Conservation (phyloP, 2,797 vertebrate genomes). For the Pseudochaenichthys georgianus region DNA sequence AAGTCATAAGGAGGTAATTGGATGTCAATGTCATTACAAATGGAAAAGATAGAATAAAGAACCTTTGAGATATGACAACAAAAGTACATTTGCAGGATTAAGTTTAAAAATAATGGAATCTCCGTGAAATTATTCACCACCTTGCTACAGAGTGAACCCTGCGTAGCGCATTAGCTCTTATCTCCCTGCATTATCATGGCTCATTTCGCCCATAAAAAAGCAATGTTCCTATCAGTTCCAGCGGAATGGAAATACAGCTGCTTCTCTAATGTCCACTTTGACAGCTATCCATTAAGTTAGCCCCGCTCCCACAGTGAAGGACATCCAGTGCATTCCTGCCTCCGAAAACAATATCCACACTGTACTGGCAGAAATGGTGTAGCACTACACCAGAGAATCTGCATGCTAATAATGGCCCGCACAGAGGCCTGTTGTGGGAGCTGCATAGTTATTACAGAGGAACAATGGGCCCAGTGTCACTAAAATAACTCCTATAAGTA, state of each 20-base stretch:
- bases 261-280: conserved; percentile 56
- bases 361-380: conserved; percentile 88
- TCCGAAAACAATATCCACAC: conserved; percentile 84
- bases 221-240: conserved; percentile 9
- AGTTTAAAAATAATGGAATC: too few species aligned
- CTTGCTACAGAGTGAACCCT: background rate
- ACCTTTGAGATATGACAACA: too few species aligned
- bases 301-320: conserved; percentile 73
- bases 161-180: background rate
- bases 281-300: conserved; percentile 65
- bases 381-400: conserved; percentile 90
- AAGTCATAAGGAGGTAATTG: too few species aligned
- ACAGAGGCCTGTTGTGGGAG: conserved; percentile 91
- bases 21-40: too few species aligned
- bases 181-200: background rate
- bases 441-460: conserved; percentile 88
- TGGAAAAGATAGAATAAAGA: too few species aligned
- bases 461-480: conserved; percentile 88
- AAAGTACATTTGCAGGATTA: too few species aligned
- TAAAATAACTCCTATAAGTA: conserved; percentile 89
- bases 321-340: conserved; percentile 78
- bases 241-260: conserved; percentile 30
- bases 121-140: background rate
- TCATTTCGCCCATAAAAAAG: conserved; percentile 12
- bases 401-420: conserved; percentile 89